Base-by-base conservation (phyloP, 2,113 vertebrate genomes). In the Ammodytes marinus region DNA sequence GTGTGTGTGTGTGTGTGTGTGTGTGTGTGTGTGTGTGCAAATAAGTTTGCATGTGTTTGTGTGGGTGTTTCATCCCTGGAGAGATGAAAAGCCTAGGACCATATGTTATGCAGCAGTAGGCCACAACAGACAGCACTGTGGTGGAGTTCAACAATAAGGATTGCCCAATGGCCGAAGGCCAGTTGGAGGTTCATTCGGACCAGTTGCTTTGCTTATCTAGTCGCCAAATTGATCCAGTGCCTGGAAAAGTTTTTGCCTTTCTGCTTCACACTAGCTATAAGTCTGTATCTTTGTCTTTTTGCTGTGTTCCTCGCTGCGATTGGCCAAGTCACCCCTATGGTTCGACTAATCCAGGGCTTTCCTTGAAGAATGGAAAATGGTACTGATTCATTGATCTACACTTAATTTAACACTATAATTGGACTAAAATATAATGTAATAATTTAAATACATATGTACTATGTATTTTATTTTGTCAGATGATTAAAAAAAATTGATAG, bases 61-160 rank as follows among this genome's bases (percentile, higher is more conserved):
- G 90, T 90, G 88, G 88, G 88, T 88, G 90, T 88, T 90, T 90
- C 71, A 77, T 91, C 90, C 87, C 80, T 60, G 74, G 76, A 78
- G 85, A 91, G 93, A 93, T 93, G 72, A 93, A 90, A 90, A 88
- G 86, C 79, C 60, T 14, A 43, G 79, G 80, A 88, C 88, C 92
- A 93, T 92, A 91, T 92, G 92, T 74, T 89, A 53, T 89, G 80
- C 86, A 91, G 90, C 86, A 92, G 87, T 88, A 76, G 88, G 87
- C 84, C 87, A 84, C 88, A 90, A 79, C 89, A 90, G 74, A 89
- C 80, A 84, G 75, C 63, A 47, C 82, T 64, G 79, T 78, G 80
- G 64, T 12, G 2, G 71, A 81, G 77, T 86, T 89, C 79, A 91
- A 82, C 80, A 80, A 58, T 88, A 73, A 85, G 72, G 64, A 88